Conservation (phyloP, 2,113 vertebrate genomes). For the Urocynchramus pylzowi region DNA sequence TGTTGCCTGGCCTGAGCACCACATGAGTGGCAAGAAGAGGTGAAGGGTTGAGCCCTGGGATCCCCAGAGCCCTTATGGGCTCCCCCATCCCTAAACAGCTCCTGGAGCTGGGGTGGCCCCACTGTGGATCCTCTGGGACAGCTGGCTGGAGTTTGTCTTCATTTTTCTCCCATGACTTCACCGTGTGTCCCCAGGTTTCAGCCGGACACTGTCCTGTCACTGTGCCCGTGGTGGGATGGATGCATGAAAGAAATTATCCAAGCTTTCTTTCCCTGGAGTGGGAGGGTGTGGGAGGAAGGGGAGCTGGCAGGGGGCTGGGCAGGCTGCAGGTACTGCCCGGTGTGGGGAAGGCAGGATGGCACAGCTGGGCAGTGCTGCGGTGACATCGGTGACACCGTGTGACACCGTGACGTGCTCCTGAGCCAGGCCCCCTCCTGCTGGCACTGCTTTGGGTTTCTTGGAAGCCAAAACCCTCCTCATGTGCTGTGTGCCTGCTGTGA, state of each 20-base stretch:
- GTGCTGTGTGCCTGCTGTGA: neutral
- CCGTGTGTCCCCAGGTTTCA: neutral
- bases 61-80: neutral
- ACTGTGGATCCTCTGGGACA: neutral
- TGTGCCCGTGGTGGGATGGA: neutral
- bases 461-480: neutral
- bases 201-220: accelerated
- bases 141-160: neutral
- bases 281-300: too few relatives aligned
- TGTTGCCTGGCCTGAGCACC: neutral
- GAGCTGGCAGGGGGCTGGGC: neutral
- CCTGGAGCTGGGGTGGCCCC: neutral
- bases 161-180: too few relatives aligned
- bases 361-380: neutral
- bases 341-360: neutral
- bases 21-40: neutral
- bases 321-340: neutral
- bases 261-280: neutral
- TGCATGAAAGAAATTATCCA: accelerated
- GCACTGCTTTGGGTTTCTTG: neutral
- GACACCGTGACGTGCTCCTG: neutral
- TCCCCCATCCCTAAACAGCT: neutral
- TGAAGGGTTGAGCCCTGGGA: neutral
- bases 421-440: neutral
- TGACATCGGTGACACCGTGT: neutral